phyloP scores from a whole-genome alignment of 2,113 vertebrate species.

The Gallinago undulata region DNA sequence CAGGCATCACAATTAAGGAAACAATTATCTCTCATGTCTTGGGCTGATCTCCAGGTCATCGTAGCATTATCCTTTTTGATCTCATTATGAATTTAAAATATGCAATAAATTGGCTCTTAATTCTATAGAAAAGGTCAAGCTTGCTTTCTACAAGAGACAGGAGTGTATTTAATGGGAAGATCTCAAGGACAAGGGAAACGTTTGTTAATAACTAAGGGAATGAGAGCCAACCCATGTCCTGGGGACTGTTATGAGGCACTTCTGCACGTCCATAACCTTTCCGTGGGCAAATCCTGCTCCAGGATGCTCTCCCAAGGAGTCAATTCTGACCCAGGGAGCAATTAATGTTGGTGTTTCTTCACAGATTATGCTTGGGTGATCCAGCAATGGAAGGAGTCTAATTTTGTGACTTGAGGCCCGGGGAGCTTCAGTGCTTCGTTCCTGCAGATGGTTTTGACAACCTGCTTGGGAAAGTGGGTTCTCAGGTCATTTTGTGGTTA shows the following conservation, averaged over 20 bases:
- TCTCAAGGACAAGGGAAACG: slow-evolving; percentile 41
- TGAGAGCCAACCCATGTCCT: background rate
- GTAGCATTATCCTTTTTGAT: slow-evolving; percentile 43
- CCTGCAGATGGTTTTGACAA: background rate
- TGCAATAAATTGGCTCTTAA: slow-evolving; percentile 25
- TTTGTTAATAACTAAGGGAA: background rate
- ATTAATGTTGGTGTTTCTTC: no score
- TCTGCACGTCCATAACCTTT: accelerated
- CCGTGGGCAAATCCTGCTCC: background rate
- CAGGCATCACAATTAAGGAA: slow-evolving; percentile 36
- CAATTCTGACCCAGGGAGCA: no score
- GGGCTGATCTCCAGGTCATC: slow-evolving; percentile 24
- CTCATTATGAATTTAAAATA: slow-evolving; percentile 60
- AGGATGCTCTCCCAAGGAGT: accelerated
- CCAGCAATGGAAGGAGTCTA: accelerated
- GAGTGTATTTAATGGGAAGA: background rate
- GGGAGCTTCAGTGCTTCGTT: accelerated
- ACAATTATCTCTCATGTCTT: slow-evolving; percentile 50
- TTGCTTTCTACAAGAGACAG: background rate
- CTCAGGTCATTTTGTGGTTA: background rate
- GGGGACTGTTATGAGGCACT: accelerated
- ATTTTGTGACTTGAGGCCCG: accelerated
- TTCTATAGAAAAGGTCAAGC: slow-evolving; percentile 17
- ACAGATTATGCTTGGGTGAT: no score
- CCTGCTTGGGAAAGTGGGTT: background rate